These are phyloP conservation scores for Antheraea assamensis DNA, from an alignment of 2,888 invertebrate genomes.

Conservation along the genomic window DNA sequence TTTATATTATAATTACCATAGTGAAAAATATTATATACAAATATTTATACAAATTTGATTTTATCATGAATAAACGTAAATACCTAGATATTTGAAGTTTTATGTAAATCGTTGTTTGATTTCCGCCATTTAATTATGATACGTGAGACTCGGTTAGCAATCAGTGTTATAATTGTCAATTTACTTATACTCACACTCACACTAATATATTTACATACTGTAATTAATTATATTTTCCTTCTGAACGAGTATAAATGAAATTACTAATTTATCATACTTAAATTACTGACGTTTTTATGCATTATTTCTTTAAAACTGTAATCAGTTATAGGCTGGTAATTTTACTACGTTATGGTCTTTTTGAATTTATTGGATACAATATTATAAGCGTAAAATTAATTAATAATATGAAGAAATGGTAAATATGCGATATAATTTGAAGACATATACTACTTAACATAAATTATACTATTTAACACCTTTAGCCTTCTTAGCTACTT, in stretches of 20 bases:
- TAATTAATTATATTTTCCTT: constrained; percentile 8
- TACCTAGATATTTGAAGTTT: background rate
- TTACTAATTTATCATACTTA: background rate
- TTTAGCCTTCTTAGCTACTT: too few relatives aligned
- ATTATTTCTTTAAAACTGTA: background rate
- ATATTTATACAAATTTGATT: background rate
- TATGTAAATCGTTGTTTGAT: constrained; percentile 15
- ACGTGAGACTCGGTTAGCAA: constrained; percentile 14
- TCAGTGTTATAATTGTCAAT: constrained; percentile 14
- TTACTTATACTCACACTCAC: background rate
- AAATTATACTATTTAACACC: too few relatives aligned
- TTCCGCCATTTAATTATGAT: constrained; percentile 16
- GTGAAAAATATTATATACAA: background rate
- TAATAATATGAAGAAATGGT: too few relatives aligned
- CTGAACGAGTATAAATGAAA: background rate
- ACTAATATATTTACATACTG: constrained; percentile 3
- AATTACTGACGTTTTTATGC: background rate
- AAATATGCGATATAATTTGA: background rate
- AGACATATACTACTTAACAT: too few relatives aligned
- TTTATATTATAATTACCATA: constrained; percentile 19
- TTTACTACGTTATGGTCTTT: background rate
- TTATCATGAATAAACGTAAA: background rate
- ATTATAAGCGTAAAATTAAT: background rate
- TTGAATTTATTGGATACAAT: background rate
- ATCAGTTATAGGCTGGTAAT: background rate